Conservation (phyloP, 2,888 invertebrate species). For the Rhogogaster chlorosoma region DNA sequence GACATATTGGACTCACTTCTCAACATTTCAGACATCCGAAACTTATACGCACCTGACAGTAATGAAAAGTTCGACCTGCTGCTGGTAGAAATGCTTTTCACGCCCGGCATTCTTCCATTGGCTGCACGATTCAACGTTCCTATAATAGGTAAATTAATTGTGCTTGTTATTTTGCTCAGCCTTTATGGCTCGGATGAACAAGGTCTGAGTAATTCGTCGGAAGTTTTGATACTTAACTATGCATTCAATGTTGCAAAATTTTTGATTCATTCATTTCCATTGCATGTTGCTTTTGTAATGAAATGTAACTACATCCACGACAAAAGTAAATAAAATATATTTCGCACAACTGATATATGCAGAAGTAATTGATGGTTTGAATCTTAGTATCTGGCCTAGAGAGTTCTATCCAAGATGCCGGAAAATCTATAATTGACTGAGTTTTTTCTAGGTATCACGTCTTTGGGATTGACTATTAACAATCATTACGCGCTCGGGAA, state of each 20-base stretch:
- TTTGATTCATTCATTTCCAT: neutral
- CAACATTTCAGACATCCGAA: constrained; percentile 52
- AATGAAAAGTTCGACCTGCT: constrained; percentile 57
- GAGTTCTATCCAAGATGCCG: neutral
- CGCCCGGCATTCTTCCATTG: constrained; percentile 15
- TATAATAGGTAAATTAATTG: constrained; percentile 56
- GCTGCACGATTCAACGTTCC: constrained; percentile 54
- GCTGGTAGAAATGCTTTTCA: constrained; percentile 35
- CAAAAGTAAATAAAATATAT: neutral
- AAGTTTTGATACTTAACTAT: neutral
- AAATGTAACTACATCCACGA: neutral
- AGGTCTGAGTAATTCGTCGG: neutral
- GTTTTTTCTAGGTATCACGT: constrained; percentile 72
- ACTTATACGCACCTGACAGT: constrained; percentile 58
- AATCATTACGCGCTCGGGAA: too few relatives aligned
- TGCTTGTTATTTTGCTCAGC: neutral
- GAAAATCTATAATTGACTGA: neutral
- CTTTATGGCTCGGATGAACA: too few relatives aligned
- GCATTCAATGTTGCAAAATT: neutral
- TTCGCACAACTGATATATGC: neutral
- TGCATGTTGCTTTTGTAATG: neutral
- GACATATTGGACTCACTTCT: neutral
- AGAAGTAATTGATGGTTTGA: neutral
- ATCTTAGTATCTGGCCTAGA: neutral
- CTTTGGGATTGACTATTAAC: too few relatives aligned